These are phyloP conservation scores for Idris sp. DNA, from an alignment of 1,140 invertebrate genomes.

Conservation along the genomic window DNA sequence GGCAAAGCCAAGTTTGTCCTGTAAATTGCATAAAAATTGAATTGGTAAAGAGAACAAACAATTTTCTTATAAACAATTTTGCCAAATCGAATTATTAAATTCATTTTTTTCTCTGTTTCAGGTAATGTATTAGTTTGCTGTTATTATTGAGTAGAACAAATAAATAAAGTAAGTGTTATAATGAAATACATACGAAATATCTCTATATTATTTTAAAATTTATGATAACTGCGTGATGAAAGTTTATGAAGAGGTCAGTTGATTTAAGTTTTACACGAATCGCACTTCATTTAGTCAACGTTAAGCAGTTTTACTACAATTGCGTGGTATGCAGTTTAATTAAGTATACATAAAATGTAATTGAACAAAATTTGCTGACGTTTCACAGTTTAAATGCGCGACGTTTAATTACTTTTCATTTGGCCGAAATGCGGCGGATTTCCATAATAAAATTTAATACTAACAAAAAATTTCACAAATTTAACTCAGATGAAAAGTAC, in stretches of 20 bases:
- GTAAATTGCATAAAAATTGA: too few relatives aligned
- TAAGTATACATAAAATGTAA: conserved; percentile 44
- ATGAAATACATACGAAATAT: too few relatives aligned
- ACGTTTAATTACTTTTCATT: conserved; percentile 40
- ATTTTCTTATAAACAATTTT: too few relatives aligned
- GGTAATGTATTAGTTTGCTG: too few relatives aligned
- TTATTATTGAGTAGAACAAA: too few relatives aligned
- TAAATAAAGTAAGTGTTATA: too few relatives aligned
- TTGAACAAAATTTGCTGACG: conserved; percentile 35
- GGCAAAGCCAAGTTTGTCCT: too few relatives aligned
- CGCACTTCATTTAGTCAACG: conserved; percentile 29
- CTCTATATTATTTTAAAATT: conserved; percentile 14
- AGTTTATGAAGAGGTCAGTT: conserved; percentile 20
- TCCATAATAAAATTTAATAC: conserved; percentile 7
- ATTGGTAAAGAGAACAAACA: too few relatives aligned
- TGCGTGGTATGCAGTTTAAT: conserved; percentile 29
- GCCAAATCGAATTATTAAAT: too few relatives aligned
- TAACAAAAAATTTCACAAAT: too few relatives aligned
- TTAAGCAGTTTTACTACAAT: conserved; percentile 37
- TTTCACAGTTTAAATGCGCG: conserved; percentile 12
- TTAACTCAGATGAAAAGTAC: too few relatives aligned
- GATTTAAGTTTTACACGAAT: conserved; percentile 36
- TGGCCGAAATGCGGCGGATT: conserved; percentile 12
- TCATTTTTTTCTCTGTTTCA: too few relatives aligned
- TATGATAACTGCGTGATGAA: background rate